These are phyloP conservation scores for Pegea sp. DNA, from an alignment of 23 tunicate species.

Conservation along the genomic window DNA sequence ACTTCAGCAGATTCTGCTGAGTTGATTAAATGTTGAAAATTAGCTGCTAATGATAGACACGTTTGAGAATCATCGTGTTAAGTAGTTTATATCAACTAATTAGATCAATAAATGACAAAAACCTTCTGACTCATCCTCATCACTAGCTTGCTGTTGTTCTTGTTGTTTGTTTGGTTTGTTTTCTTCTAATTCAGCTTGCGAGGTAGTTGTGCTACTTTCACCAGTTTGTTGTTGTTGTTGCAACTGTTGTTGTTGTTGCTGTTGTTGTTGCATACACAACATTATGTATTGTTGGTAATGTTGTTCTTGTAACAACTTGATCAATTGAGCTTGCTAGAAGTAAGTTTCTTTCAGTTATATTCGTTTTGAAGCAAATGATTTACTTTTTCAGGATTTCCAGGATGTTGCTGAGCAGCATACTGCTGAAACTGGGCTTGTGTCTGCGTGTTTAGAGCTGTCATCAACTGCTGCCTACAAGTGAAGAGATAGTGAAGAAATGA, in stretches of 20 bases:
- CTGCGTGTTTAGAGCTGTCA: conserved; percentile 88
- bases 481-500: neutral
- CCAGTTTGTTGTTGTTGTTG: conserved; percentile 9
- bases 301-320: conserved; percentile 78
- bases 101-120: too few relatives aligned
- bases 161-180: neutral
- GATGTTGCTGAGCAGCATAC: conserved; percentile 93
- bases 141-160: conserved; percentile 11
- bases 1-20: conserved; percentile 11
- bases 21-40: too few relatives aligned
- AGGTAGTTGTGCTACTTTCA: neutral
- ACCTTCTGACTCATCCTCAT: conserved; percentile 24
- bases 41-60: too few relatives aligned
- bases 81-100: too few relatives aligned
- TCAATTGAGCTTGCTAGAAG: conserved; percentile 52
- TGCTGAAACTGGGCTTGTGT: conserved; percentile 94
- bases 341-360: neutral
- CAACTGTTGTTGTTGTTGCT: conserved; percentile 21
- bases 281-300: conserved; percentile 95
- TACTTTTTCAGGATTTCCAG: conserved; percentile 83
- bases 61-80: too few relatives aligned
- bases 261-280: conserved; percentile 53
- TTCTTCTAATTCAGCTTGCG: neutral
- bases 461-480: conserved; percentile 63
- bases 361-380: neutral